Evolutionary conservation across 2,113 vertebrate species (phyloP), one percentile per base, ranked within the genome.

Genomic region (Numida meleagris): DNA sequence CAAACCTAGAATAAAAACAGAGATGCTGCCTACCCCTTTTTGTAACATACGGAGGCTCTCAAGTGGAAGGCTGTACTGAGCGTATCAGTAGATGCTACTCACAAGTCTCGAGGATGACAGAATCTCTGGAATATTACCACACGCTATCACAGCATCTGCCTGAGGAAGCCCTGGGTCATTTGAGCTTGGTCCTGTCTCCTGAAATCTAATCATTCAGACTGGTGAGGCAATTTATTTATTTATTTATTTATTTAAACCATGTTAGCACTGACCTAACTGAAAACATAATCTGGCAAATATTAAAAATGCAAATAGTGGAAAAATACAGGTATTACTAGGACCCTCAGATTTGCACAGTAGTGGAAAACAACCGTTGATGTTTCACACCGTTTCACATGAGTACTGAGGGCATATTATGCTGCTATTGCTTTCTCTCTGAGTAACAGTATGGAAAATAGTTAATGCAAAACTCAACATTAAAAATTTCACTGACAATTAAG

Each of bases 401-500:
- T 23, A 46, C 21, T 75, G 9, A 0, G 1, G 18, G 92, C 59
- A 43, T 72, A n/a, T 58, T 59, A 68, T 1, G 2, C 17, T 77
- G 79, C 51, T 81, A 57, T 24, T 93, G 40, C 90, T 82, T 94
- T 81, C 73, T 90, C 85, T 46, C 40, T 24, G 53, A 88, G 82
- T 66, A 81, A 65, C 63, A 46, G 57, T 53, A 65, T 17, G 45
- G 58, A 90, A 94, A 96, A 84, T 78, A 89, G 93, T 78, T 94
- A 94, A 93, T 24, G 58, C 90, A 94, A 29, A 94, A 96, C 68
- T 83, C 85, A 81, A 89, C 83, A 76, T 82, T 93, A 92, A 95
- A 96, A 92, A 92, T 86, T 89, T 96, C 86, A 94, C 75, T 94
- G 89, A 70, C 91, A 95, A 95, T 96, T 96, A 97, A 86, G 66